Base-by-base conservation (phyloP, 2,888 invertebrate genomes). In the Clunio marinus region DNA sequence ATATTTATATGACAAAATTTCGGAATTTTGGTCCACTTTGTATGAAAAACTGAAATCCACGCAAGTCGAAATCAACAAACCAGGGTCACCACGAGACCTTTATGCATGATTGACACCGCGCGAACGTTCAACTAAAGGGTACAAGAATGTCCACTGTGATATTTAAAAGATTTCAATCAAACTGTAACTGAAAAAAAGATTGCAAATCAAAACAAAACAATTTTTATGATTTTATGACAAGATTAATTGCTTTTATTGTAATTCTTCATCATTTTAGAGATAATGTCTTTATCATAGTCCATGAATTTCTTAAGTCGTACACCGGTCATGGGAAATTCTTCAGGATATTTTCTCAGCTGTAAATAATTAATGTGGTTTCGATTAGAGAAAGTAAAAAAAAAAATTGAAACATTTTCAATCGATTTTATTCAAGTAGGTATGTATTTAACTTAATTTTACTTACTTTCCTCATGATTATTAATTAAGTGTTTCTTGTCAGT, bases 281-380 rank as follows among this genome's bases (percentile, higher is more conserved):
- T 66, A 8, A 66, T 55, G 5, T 66, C 66, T n/a, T 66, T 66
- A 17, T 66, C 66, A n/a, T 66, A 55, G 15, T 66, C 55, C 32
- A 66, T 66, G 7, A 55, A 51, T 24, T 55, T 51, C 32, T 66
- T 46, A 13, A 66, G 24, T 35, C 66, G 8, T 20, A 20, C 3
- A 15, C 13, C 17, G 20, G 20, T 27, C 17, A 17, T 35, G 20
- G 13, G 13, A 13, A 22, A 25, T 46, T 66, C 66, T 8, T 22
- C 24, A 8, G 66, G 66, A 55, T 55, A 55, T 35, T 66, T 66
- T 35, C 66, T 15, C 3, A 66, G 51, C 66, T 66, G 66, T 24
- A 62, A 37, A 62, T 20, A 37, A 17, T 22, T 10, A 63, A 63
- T 45, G 32, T 32, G 10, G 4, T 32, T 10, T 32, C 4, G 32